These are phyloP conservation scores for Drosophila macrospina DNA, from an alignment of 2,888 invertebrate genomes.

Conservation along the genomic window DNA sequence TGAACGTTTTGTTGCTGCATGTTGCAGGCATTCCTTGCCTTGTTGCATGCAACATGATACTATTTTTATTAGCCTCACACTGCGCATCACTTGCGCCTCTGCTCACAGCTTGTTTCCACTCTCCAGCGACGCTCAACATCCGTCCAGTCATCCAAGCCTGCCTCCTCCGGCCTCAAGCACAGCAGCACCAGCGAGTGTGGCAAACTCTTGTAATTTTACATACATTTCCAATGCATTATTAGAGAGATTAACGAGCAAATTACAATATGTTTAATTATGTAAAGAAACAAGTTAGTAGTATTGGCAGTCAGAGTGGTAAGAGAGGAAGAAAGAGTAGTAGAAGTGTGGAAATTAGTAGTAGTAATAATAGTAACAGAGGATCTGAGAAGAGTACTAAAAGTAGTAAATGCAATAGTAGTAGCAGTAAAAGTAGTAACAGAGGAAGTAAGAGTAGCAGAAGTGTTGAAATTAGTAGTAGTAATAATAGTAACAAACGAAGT, in stretches of 20 bases:
- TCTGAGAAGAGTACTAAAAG: neutral
- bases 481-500: no score
- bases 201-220: neutral
- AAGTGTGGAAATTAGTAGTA: no score
- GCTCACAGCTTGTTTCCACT: constrained; percentile 7
- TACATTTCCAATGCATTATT: no score
- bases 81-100: constrained; percentile 40
- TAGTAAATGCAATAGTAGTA: no score
- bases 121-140: neutral
- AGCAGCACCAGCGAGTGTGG: neutral
- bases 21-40: constrained; percentile 36
- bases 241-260: no score
- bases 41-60: constrained; percentile 70
- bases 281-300: no score
- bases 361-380: no score
- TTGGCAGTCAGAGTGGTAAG: no score
- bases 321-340: no score
- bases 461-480: no score
- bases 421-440: neutral
- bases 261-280: no score
- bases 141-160: neutral
- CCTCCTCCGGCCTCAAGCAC: neutral
- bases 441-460: no score
- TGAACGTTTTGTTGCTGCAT: constrained; percentile 39
- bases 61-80: constrained; percentile 69